Base-by-base conservation (phyloP, 1,140 invertebrate species). In the Brachionus asplanchnoidis region DNA sequence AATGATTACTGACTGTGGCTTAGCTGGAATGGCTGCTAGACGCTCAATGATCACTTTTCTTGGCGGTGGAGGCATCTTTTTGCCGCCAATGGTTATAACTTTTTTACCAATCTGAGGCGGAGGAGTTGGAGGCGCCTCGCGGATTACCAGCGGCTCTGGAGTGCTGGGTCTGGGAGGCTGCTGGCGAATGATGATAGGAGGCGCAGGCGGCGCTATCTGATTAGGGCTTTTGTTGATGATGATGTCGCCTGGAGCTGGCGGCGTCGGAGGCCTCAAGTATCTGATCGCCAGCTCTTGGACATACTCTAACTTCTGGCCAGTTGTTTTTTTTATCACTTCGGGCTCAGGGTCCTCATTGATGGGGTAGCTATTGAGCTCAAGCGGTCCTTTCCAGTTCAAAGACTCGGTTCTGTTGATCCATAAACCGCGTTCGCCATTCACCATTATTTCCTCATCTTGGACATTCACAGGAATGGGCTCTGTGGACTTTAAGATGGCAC, bases 41-140 rank as follows among this genome's bases (percentile, higher is more conserved):
- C 83, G 66, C 40, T 84, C 83, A 26, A 84, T 84, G n/a, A 84
- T 73, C 9, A 84, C 83, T 12, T 65, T 68, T 56, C 83, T 26
- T 5, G 83, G 83, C 7, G 83, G 83, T 12, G 83, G 83, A 11
- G 83, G 83, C 11, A 60, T 9, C 3, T 68, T 28, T 53, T 68
- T 68, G 17, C 66, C 44, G 14, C 14, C 11, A 75, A 53, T 84
- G 1, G 46, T 56, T 6, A 84, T 75, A 8, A 84, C 8, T 75
- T 84, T 84, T 23, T 32, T 44, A 6, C 40, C 66, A 36, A 75
- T 17, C 11, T 36, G 66, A 26, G 66, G 46, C 2, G 83, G 83
- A 9, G 70, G 66, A 53, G 40, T n/a, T 28, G 83, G 83, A 0
- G 83, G 83, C 6, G 26, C n/a, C 32, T 84, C 83, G n/a, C 83